Evolutionary conservation across 2,797 vertebrate species (phyloP).

Genomic region (Gymnoscopelus microlampas): DNA sequence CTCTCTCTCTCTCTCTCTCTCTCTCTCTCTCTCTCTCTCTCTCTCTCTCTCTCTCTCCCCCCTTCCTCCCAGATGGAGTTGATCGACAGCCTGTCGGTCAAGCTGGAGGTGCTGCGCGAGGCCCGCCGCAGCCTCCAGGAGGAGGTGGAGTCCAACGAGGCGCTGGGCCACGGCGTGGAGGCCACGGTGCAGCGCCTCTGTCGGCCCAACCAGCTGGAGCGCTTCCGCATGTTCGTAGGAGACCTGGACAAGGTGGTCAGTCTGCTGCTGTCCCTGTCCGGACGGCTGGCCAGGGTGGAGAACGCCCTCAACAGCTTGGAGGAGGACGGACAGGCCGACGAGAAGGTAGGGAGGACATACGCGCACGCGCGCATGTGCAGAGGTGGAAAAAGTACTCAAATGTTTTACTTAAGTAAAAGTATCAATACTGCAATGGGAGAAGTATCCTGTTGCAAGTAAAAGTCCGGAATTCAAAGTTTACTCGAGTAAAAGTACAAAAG

Average conservation of each 20-base stretch:
- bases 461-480: too few species aligned
- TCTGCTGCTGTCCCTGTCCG: slow-evolving; percentile 91
- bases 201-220: slow-evolving; percentile 92
- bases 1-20: too few species aligned
- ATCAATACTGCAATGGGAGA: too few species aligned
- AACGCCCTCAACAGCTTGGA: slow-evolving; percentile 92
- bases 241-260: slow-evolving; percentile 98
- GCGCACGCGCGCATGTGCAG: too few species aligned
- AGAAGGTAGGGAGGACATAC: slow-evolving; percentile 79
- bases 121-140: slow-evolving; percentile 89
- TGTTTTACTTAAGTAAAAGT: too few species aligned
- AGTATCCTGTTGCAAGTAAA: too few species aligned
- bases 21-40: background rate
- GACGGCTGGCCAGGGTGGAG: slow-evolving; percentile 92
- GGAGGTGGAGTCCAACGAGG: slow-evolving; percentile 91
- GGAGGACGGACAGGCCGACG: slow-evolving; percentile 82
- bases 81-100: slow-evolving; percentile 91
- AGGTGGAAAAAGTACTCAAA: too few species aligned
- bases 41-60: background rate
- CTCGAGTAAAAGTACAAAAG: too few species aligned
- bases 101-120: slow-evolving; percentile 90
- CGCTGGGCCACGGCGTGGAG: slow-evolving; percentile 90
- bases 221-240: slow-evolving; percentile 94
- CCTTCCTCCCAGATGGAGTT: slow-evolving; percentile 85
- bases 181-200: slow-evolving; percentile 87